A percentile compares a stretch with the other conserved stretches of the same genome.
These are phyloP conservation scores for Thrips palmi DNA, from an alignment of 1,140 invertebrate species.

Conservation along the genomic window DNA sequence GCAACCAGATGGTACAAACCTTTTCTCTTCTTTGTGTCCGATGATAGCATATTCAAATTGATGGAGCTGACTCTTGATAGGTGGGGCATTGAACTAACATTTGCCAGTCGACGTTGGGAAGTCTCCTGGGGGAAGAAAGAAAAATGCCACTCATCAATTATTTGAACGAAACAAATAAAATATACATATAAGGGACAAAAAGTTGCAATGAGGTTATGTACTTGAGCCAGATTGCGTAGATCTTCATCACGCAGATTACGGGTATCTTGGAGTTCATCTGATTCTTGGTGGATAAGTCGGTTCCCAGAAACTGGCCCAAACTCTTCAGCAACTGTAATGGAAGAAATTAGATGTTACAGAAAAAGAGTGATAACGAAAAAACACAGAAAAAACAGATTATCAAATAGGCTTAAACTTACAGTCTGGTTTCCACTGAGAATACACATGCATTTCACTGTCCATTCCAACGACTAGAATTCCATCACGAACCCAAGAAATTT, in stretches of 20 bases:
- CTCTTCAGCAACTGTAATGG: constrained; percentile 1
- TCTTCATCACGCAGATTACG: constrained; percentile 65
- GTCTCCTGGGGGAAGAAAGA: constrained; percentile 30
- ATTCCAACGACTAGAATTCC: constrained; percentile 96
- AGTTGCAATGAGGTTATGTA: constrained; percentile 7
- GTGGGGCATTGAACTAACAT: constrained; percentile 57
- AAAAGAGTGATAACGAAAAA: constrained; percentile 8
- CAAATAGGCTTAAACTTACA: constrained; percentile 17
- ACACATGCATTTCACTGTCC: constrained; percentile 99
- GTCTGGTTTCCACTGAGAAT: constrained; percentile 89
- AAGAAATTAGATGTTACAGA: neutral
- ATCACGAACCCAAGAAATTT: constrained; percentile 95
- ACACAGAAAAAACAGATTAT: constrained; percentile 6
- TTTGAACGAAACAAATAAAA: neutral
- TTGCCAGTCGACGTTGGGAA: constrained; percentile 41
- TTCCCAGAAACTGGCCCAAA: constrained; percentile 10
- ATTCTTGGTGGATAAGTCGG: constrained; percentile 23
- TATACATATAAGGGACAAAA: neutral
- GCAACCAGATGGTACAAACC: constrained; percentile 17
- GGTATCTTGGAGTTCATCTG: constrained; percentile 47
- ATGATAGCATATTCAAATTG: constrained; percentile 53
- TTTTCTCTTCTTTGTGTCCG: constrained; percentile 45
- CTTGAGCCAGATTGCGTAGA: constrained; percentile 42
- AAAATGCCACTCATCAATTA: neutral
- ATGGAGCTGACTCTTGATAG: constrained; percentile 63